phyloP scores from a whole-genome alignment of 2,888 invertebrate species.

The Seira ritae region DNA sequence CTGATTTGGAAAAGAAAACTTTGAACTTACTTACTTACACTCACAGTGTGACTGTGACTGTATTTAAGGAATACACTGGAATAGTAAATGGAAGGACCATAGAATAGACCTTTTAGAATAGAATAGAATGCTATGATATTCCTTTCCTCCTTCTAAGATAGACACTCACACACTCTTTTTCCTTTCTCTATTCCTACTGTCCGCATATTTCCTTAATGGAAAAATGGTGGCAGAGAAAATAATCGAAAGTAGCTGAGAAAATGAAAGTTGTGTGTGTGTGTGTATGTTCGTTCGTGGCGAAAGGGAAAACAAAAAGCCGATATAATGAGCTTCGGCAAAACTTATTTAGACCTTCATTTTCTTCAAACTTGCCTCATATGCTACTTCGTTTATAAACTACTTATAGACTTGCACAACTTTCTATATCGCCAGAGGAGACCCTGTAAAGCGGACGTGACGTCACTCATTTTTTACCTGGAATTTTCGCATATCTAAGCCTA shows the following conservation, averaged over 20 bases:
- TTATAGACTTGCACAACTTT: constrained; percentile 57
- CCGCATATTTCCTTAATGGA: constrained; percentile 61
- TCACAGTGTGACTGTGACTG: constrained; percentile 19
- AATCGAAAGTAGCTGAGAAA: constrained; percentile 58
- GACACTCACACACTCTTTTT: too few species aligned
- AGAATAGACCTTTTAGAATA: too few species aligned
- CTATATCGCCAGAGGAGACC: constrained; percentile 8
- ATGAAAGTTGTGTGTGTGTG: too few species aligned
- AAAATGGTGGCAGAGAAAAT: constrained; percentile 58
- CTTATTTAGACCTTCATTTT: constrained; percentile 63
- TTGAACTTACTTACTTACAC: not conserved
- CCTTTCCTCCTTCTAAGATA: too few species aligned
- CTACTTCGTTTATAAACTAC: constrained; percentile 65
- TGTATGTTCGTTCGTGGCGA: too few species aligned
- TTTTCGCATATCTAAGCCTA: too few species aligned
- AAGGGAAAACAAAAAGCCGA: constrained; percentile 58
- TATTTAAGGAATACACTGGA: constrained; percentile 57
- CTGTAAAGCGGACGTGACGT: too few species aligned
- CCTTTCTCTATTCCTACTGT: constrained; percentile 30
- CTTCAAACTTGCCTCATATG: constrained; percentile 65
- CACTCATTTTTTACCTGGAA: too few species aligned
- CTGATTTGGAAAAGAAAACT: too few species aligned
- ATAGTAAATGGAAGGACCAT: constrained; percentile 31
- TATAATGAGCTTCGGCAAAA: constrained; percentile 65
- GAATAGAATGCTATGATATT: too few species aligned